Evolutionary conservation across 1,140 invertebrate genomes (phyloP).

Genomic region (Drosophila simulans): DNA sequence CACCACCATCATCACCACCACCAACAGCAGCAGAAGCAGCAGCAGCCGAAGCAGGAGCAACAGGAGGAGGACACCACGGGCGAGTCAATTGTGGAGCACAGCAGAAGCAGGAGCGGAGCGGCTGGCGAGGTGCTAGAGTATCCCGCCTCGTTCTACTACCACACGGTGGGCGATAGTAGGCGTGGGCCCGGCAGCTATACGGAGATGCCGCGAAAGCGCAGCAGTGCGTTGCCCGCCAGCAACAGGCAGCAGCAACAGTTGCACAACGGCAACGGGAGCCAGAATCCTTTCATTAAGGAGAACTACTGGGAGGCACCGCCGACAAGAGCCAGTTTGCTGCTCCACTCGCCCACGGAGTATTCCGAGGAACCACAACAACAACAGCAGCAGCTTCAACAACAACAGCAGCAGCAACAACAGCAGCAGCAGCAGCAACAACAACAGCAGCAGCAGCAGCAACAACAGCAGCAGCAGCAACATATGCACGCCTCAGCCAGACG

Average conservation of each 20-base stretch:
- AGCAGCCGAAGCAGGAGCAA: neutral
- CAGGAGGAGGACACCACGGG: constrained; percentile 20
- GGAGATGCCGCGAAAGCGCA: constrained; percentile 83
- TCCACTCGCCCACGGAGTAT: constrained; percentile 68
- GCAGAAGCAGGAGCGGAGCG: constrained; percentile 27
- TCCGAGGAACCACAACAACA: constrained; percentile 52
- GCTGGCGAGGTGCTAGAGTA: constrained; percentile 48
- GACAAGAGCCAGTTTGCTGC: constrained; percentile 51
- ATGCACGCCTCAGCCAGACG: constrained; percentile 57
- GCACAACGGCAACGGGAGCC: constrained; percentile 56
- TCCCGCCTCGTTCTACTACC: constrained; percentile 71
- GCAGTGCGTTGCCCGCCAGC: constrained; percentile 41
- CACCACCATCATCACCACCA: neutral
- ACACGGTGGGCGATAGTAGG: constrained; percentile 51
- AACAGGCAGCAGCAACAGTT: constrained; percentile 46
- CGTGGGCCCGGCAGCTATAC: constrained; percentile 64
- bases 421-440: constrained; percentile 41
- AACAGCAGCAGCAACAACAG: constrained; percentile 30
- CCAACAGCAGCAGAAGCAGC: constrained; percentile 1
- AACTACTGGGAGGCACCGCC: constrained; percentile 79
- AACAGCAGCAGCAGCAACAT: constrained; percentile 56
- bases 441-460: constrained; percentile 33
- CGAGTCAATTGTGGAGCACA: constrained; percentile 17
- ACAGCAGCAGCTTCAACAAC: constrained; percentile 44
- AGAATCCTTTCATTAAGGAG: constrained; percentile 83